Base-by-base conservation (phyloP, 2,113 vertebrate species). In the Sinosuthora webbiana region DNA sequence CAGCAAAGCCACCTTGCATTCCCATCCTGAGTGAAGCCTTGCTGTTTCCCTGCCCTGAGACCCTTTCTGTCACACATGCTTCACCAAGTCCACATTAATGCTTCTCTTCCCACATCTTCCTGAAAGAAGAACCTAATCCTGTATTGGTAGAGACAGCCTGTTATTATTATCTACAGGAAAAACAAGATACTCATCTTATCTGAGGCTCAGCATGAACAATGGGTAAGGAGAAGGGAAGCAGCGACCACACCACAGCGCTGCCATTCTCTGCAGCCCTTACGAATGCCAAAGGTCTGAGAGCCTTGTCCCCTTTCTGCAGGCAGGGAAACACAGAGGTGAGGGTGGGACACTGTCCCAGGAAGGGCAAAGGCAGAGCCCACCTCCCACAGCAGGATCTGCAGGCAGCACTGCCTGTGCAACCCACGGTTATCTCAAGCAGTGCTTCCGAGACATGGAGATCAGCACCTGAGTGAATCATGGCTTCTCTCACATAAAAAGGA, bases 91-190 rank as follows among this genome's bases (percentile, higher is more conserved):
- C 68, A 83, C 33, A 27, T 52, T 64, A 30, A 67, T 83, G 78
- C 75, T 82, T 81, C 44, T 25, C 60, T 81, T 93, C 91, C 76
- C 73, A 90, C 11, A 0, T 92, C 89, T 75, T 96, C 89, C 89
- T 94, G 68, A 92, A 91, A 87, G 83, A 89, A 79, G 53, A 83
- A 87, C 45, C 31, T 84, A 56, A 69, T 75, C 62, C 31, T 42
- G n/a, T 24, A 53, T 3, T 27, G 31, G 60, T 28, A 39, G 62
- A 87, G 69, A 71, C 56, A 87, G 62, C 45, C 63, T 83, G 67
- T 91, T 89, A 77, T 87, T 74, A 96, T 87, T 95, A 95, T 76
- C 89, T 53, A 83, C 90, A 95, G 90, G 92, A 96, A 95, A 93
- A 94, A 50, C 85, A 77, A 45, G 92, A 93, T 93, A 95, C 7